phyloP scores from a whole-genome alignment of 2,113 vertebrate genomes.

The Vulpes ferrilata region DNA sequence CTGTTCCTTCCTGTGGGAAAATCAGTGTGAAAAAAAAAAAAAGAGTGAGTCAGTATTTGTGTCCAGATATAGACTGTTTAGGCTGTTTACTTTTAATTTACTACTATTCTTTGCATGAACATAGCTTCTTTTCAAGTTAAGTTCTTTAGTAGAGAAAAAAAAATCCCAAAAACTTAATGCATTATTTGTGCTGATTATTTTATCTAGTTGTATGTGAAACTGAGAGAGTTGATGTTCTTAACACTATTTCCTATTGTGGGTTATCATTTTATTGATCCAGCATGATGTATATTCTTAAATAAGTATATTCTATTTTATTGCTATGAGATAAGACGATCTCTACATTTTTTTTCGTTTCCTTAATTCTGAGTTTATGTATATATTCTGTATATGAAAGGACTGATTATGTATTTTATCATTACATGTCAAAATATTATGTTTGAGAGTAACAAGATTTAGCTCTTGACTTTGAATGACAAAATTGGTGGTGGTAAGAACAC shows the following conservation, averaged over 20 bases:
- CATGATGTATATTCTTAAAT: neutral
- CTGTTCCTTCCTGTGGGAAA: slow-evolving; percentile 86
- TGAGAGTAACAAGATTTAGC: neutral
- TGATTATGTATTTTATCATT: neutral
- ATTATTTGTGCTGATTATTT: neutral
- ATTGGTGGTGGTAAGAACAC: neutral
- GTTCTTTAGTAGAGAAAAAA: slow-evolving; percentile 40
- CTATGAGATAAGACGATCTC: neutral
- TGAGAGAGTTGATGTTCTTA: neutral
- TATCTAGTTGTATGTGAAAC: neutral
- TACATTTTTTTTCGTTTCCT: neutral
- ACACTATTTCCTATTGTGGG: neutral
- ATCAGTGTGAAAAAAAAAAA: slow-evolving; percentile 42
- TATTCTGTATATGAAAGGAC: neutral
- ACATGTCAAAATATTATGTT: neutral
- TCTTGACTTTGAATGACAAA: slow-evolving; percentile 47
- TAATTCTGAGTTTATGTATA: neutral
- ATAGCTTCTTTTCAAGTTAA: slow-evolving; percentile 11
- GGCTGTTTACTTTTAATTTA: slow-evolving; percentile 60
- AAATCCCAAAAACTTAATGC: neutral
- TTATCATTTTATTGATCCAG: neutral
- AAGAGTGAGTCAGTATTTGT: slow-evolving; percentile 48
- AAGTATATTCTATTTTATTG: neutral
- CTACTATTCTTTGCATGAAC: slow-evolving; percentile 7
- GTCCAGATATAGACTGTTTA: slow-evolving; percentile 21